Evolutionary conservation across 2,888 invertebrate species (phyloP).

Genomic region (Nudaria mundana): DNA sequence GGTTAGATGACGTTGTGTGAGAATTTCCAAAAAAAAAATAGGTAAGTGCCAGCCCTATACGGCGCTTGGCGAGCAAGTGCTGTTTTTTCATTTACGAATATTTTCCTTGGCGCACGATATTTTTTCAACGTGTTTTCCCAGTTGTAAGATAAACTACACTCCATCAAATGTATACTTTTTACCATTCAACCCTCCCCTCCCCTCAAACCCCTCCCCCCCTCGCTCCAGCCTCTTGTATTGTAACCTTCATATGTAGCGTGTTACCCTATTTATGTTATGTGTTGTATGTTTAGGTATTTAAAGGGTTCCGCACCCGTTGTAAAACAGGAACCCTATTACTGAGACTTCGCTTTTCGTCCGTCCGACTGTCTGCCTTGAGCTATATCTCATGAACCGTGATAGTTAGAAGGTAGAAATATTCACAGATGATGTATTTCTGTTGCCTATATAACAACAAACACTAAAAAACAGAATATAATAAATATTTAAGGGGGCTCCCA

Average conservation of each 20-base stretch:
- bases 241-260: slow-evolving; percentile 39
- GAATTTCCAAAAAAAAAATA: too few species aligned
- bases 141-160: slow-evolving; percentile 79
- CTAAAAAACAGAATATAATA: too few species aligned
- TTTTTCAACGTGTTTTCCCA: slow-evolving; percentile 78
- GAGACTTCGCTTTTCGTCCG: too few species aligned
- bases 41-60: slow-evolving; percentile 51
- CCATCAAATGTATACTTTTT: slow-evolving; percentile 76
- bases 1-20: too few species aligned
- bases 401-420: too few species aligned
- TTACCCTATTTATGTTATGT: slow-evolving; percentile 20
- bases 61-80: slow-evolving; percentile 53
- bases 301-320: too few species aligned
- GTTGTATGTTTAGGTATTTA: slow-evolving; percentile 12
- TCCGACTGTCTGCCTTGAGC: too few species aligned
- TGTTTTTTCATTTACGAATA: slow-evolving; percentile 81
- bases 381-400: too few species aligned
- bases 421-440: too few species aligned
- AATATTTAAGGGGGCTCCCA: too few species aligned
- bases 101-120: slow-evolving; percentile 78
- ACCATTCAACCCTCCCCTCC: slow-evolving; percentile 39
- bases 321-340: too few species aligned
- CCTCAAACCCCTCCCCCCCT: slow-evolving; percentile 19
- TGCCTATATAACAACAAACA: too few species aligned
- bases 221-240: slow-evolving; percentile 27